phyloP scores from a whole-genome alignment of 2,113 vertebrate genomes.

The Albula glossodonta region DNA sequence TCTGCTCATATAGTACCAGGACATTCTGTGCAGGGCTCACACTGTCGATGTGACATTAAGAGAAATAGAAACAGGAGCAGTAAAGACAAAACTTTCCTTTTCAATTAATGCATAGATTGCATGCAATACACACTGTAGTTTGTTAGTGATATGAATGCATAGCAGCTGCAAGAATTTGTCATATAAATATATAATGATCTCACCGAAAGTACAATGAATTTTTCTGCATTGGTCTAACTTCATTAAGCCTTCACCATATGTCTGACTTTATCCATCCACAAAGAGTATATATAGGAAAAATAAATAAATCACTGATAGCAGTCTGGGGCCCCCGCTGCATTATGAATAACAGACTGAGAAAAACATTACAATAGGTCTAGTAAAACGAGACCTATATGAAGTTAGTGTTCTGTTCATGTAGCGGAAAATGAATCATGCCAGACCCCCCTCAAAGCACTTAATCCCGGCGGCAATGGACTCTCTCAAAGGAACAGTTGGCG shows the following conservation, averaged over 20 bases:
- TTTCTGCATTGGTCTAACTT: neutral
- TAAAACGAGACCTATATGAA: conserved; percentile 46
- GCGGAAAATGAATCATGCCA: conserved; percentile 66
- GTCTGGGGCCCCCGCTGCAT: neutral
- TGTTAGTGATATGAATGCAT: neutral
- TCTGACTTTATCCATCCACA: neutral
- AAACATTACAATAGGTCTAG: neutral
- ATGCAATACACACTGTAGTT: neutral
- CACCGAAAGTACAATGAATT: neutral
- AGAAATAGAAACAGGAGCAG: neutral
- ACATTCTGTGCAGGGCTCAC: neutral
- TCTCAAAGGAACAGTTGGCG: conserved; percentile 72
- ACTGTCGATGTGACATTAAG: neutral
- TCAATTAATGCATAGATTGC: neutral
- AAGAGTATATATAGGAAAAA: conserved; percentile 1
- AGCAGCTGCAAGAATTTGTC: neutral
- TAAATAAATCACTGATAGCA: conserved; percentile 5
- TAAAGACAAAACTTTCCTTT: neutral
- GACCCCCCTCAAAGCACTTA: conserved; percentile 68
- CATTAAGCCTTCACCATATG: neutral
- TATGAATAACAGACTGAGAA: conserved; percentile 13
- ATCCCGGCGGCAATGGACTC: conserved; percentile 64
- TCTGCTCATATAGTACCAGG: neutral
- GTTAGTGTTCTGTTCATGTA: conserved; percentile 67
- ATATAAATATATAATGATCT: neutral